Base-by-base conservation (phyloP, 2,797 vertebrate species). In the Gymnodraco acuticeps region DNA sequence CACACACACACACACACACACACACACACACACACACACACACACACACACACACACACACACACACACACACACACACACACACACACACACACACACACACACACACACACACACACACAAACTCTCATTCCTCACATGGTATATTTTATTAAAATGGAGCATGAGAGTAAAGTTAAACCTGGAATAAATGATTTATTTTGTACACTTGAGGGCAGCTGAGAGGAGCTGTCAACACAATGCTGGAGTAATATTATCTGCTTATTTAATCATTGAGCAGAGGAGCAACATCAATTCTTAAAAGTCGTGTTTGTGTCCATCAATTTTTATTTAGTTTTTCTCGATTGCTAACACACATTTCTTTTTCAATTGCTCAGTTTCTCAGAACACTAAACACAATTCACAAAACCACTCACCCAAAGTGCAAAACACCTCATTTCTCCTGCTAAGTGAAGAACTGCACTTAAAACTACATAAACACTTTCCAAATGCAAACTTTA, bases 81-180 rank as follows among this genome's bases (percentile, higher is more conserved):
- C 20, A 23, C 20, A 23, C 20, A 23, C 20, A 23, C 20, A 23
- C 20, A 23, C 20, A 23, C 20, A 23, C 20, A 23, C 20, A 23
- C 20, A 23, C 23, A 38, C 33, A 2, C 33, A 38, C 33, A 8
- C 33, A 38, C 33, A 54, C 42, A 52, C 27, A 61, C 14, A 19
- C 48, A 71, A 19, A 63, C 41, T 59, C 13, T 53, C 14, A 70
- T 60, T 33, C 23, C 50, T 46, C n/a, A 64, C 17, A 1, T 27
- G 58, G 47, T 31, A n/a, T 8, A 63, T 50, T 48, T 27, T 58
- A 9, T 52, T 47, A 47, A 75, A 64, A 46, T 27, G 17, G 67
- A 61, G 47, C 10, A 3, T 73, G 8, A 43, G 54, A 56, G 2
- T 41, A n/a, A 64, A 23, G n/a, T 65, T 61, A 38, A 38, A 38